Evolutionary conservation across 2,888 invertebrate species (phyloP).

Genomic region (Gibbula magus): DNA sequence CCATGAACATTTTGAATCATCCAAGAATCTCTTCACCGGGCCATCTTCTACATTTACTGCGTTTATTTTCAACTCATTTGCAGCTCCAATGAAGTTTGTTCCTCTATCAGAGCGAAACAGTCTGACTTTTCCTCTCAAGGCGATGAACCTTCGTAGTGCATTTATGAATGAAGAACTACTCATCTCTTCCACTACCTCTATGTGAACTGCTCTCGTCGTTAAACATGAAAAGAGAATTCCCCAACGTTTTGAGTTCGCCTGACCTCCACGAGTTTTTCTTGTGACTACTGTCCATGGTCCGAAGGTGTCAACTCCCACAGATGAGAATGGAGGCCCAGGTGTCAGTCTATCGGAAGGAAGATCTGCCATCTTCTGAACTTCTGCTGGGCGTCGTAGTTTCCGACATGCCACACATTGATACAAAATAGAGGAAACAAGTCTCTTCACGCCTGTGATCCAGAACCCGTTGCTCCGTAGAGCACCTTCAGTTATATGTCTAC

Average conservation of each 20-base stretch:
- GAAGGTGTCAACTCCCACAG: not conserved
- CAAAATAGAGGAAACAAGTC: not conserved
- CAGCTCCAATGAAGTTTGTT: conserved; percentile 22
- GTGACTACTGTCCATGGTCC: not conserved
- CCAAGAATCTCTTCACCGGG: too few species aligned
- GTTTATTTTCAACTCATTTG: too few species aligned
- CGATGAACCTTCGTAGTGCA: not conserved
- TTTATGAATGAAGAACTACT: not conserved
- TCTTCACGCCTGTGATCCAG: conserved; percentile 19
- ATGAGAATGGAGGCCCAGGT: not conserved
- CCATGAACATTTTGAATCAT: conserved; percentile 20
- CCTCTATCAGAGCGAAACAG: conserved; percentile 13
- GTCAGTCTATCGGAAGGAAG: not conserved
- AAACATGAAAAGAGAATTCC: not conserved
- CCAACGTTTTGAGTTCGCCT: not conserved
- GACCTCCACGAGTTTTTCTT: not conserved
- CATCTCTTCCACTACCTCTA: not conserved
- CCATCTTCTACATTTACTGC: not conserved
- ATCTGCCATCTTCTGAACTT: conserved; percentile 6
- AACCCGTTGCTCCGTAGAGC: conserved; percentile 3
- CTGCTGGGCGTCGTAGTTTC: not conserved
- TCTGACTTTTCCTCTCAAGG: not conserved
- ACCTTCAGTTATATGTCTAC: too few species aligned
- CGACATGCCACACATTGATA: conserved; percentile 6
- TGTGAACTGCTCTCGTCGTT: not conserved